Percentiles rank a stretch among this genome's conserved stretches.
phyloP scores from a whole-genome alignment of 1,140 invertebrate species.

The Lanistes nyassanus region DNA sequence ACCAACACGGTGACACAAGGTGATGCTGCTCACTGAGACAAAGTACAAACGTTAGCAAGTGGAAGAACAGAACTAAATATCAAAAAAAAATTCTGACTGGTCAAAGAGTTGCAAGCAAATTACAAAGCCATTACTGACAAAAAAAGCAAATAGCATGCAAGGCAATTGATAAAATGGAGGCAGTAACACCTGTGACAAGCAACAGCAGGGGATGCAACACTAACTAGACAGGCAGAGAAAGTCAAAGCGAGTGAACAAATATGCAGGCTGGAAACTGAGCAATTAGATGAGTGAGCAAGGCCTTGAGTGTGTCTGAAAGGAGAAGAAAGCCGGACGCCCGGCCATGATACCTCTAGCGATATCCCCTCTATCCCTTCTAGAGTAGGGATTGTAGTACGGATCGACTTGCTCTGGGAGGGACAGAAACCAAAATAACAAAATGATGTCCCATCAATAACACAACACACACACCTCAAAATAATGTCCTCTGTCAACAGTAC shows the following conservation, averaged over 20 bases:
- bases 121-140: neutral
- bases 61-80: slow-evolving; percentile 3
- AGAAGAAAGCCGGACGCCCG: neutral
- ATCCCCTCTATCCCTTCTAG: slow-evolving; percentile 41
- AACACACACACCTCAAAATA: neutral
- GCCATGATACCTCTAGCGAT: slow-evolving; percentile 32
- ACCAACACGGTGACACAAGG: too few species aligned
- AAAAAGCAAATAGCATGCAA: neutral
- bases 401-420: slow-evolving; percentile 30
- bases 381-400: slow-evolving; percentile 27
- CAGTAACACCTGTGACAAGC: neutral
- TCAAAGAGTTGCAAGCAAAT: neutral
- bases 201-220: too few species aligned
- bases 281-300: slow-evolving; percentile 7
- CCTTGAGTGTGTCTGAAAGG: slow-evolving; percentile 17
- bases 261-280: neutral
- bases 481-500: too few species aligned
- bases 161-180: neutral
- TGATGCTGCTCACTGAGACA: too few species aligned
- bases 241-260: neutral
- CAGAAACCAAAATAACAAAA: slow-evolving; percentile 12
- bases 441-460: neutral
- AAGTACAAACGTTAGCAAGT: too few species aligned
- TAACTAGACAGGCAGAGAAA: slow-evolving; percentile 3
- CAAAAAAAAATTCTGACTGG: neutral